Conservation (phyloP, 2,888 invertebrate species). For the Ypsolopha sequella region DNA sequence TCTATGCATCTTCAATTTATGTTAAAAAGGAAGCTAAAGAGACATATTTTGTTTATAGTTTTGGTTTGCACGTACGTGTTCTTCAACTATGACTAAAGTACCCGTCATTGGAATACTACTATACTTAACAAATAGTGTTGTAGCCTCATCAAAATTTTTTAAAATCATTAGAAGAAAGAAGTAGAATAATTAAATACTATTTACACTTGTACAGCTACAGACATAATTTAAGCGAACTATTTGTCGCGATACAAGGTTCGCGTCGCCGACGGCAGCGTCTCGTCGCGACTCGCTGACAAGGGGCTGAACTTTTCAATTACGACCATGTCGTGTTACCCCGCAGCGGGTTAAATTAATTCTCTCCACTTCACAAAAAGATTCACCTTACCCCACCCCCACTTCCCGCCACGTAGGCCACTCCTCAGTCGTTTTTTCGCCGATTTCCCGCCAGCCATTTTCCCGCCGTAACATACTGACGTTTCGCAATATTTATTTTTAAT, state of each 20-base stretch:
- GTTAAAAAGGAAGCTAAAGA: too few species aligned
- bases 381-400: slow-evolving; percentile 45
- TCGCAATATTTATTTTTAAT: slow-evolving; percentile 70
- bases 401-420: neutral
- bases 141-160: too few species aligned
- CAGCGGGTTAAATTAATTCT: slow-evolving; percentile 72
- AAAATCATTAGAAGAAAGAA: too few species aligned
- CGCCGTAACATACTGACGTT: slow-evolving; percentile 67
- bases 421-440: slow-evolving; percentile 3
- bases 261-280: slow-evolving; percentile 3
- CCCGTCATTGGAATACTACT: too few species aligned
- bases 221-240: slow-evolving; percentile 11
- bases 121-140: too few species aligned
- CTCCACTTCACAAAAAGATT: slow-evolving; percentile 71
- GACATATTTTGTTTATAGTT: too few species aligned
- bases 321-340: slow-evolving; percentile 68
- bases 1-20: too few species aligned
- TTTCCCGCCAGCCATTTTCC: slow-evolving; percentile 43
- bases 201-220: too few species aligned
- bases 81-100: too few species aligned
- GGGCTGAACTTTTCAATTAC: slow-evolving; percentile 72
- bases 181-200: too few species aligned
- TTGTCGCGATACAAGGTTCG: neutral
- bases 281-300: slow-evolving; percentile 48
- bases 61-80: too few species aligned